Conservation (phyloP, 2,113 vertebrate species). For the Casuarius casuarius region DNA sequence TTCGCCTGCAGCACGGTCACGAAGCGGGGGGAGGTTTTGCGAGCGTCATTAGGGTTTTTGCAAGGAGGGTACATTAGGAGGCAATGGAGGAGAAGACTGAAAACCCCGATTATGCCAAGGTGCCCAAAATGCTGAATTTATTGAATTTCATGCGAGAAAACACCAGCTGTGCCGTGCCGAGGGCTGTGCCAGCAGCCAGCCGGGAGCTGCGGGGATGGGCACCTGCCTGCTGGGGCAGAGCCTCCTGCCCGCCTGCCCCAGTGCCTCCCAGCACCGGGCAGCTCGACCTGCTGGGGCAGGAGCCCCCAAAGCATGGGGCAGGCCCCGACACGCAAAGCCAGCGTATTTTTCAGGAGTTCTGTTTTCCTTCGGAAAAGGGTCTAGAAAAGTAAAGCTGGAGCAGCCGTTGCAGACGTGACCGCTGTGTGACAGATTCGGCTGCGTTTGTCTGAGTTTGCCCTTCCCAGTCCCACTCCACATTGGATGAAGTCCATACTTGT, state of each 20-base stretch:
- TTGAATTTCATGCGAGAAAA: slow-evolving; percentile 58
- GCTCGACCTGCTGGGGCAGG: background rate
- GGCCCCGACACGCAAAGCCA: background rate
- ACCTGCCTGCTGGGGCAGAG: background rate
- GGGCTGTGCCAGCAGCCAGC: slow-evolving; percentile 13
- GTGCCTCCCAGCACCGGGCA: background rate
- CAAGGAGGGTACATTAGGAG: slow-evolving; percentile 53
- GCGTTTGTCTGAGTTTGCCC: background rate
- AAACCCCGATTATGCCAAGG: slow-evolving; percentile 54
- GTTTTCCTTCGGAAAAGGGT: background rate
- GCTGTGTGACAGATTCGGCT: background rate
- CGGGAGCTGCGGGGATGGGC: background rate
- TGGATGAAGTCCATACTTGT: too few species aligned
- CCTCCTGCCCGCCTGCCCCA: too few species aligned
- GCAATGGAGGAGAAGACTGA: slow-evolving; percentile 70
- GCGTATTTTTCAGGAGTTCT: background rate
- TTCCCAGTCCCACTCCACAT: background rate
- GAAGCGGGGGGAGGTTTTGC: background rate
- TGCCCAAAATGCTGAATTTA: slow-evolving; percentile 53
- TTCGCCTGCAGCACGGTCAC: background rate
- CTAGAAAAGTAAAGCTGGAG: background rate
- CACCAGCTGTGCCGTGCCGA: background rate
- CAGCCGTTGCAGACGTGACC: background rate
- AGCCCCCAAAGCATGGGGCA: background rate
- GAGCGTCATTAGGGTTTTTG: too few species aligned